phyloP scores from a whole-genome alignment of 2,888 invertebrate species.

The Dexiosoma caninum region DNA sequence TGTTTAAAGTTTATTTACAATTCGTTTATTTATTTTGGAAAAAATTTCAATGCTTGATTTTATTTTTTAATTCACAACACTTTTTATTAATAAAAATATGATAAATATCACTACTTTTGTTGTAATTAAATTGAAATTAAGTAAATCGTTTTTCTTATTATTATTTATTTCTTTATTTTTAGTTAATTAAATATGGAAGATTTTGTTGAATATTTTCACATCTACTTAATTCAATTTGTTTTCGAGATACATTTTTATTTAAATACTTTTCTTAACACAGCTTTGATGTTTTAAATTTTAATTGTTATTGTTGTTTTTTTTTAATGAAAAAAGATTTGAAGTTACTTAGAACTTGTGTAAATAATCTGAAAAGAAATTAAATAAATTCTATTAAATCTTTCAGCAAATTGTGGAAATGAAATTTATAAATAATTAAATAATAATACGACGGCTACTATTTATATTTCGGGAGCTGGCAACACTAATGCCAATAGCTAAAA shows the following conservation, averaged over 20 bases:
- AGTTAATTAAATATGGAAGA: conserved; percentile 55
- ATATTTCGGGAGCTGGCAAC: too few relatives aligned
- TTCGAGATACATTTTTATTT: conserved; percentile 9
- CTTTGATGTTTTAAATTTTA: conserved; percentile 29
- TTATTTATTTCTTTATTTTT: neutral
- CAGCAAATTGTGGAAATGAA: too few relatives aligned
- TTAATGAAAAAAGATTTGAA: too few relatives aligned
- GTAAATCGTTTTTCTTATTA: conserved; percentile 5
- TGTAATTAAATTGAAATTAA: conserved; percentile 20
- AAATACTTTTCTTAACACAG: conserved; percentile 46
- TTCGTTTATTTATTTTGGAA: conserved; percentile 1
- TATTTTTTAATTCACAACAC: conserved; percentile 52
- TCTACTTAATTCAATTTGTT: conserved; percentile 29
- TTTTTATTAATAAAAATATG: conserved; percentile 27
- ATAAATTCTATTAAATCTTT: too few relatives aligned
- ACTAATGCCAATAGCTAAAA: too few relatives aligned
- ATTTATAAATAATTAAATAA: too few relatives aligned
- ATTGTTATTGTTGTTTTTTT: neutral
- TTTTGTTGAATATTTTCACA: conserved; percentile 58
- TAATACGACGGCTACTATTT: too few relatives aligned
- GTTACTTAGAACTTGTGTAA: too few relatives aligned
- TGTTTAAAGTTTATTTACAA: neutral
- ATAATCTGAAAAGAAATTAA: conserved; percentile 1
- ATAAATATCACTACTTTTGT: conserved; percentile 42
- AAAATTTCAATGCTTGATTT: conserved; percentile 7